These are phyloP conservation scores for Menura novaehollandiae DNA, from an alignment of 2,113 vertebrate genomes.

Conservation along the genomic window DNA sequence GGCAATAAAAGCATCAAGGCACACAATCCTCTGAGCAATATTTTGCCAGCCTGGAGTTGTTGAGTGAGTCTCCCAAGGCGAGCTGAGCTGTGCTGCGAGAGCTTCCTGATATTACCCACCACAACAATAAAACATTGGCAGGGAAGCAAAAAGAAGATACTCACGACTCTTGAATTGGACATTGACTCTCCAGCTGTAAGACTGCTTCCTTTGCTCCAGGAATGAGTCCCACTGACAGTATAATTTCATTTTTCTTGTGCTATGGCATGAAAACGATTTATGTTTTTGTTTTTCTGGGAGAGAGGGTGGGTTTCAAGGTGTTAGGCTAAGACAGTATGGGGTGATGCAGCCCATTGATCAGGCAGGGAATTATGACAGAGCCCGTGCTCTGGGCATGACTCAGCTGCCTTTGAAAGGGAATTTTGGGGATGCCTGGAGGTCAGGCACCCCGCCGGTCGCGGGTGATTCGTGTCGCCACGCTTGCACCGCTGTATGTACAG, in stretches of 20 bases:
- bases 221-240: neutral
- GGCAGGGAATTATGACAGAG: neutral
- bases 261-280: neutral
- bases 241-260: neutral
- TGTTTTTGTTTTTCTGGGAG: neutral
- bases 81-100: neutral
- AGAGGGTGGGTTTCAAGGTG: neutral
- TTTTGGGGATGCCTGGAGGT: neutral
- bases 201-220: neutral
- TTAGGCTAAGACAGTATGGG: neutral
- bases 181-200: neutral
- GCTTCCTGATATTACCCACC: neutral
- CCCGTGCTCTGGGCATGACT: neutral
- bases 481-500: neutral
- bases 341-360: neutral
- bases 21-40: neutral
- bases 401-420: neutral
- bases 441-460: neutral
- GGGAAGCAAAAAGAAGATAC: neutral
- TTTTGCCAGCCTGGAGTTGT: neutral
- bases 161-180: neutral
- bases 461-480: neutral
- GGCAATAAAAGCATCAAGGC: neutral
- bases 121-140: neutral
- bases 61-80: neutral